phyloP scores from a whole-genome alignment of 1,140 invertebrate species.

The Drepana arcuata region DNA sequence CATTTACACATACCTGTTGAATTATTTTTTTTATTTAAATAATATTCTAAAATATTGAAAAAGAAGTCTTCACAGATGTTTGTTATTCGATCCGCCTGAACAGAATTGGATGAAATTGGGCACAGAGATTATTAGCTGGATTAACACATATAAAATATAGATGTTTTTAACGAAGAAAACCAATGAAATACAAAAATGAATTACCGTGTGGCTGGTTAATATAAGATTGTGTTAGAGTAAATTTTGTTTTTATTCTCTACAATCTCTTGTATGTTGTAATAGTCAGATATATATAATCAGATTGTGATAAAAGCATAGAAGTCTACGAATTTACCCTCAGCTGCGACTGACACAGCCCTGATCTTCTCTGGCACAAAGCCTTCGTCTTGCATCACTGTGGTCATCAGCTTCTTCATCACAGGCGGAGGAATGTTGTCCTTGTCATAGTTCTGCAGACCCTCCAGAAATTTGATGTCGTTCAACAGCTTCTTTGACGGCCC shows the following conservation, averaged over 20 bases:
- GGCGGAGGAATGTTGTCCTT: conserved; percentile 91
- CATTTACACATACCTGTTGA: conserved; percentile 85
- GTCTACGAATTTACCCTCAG: conserved; percentile 78
- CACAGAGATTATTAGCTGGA: no score
- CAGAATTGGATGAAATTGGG: no score
- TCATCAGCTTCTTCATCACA: conserved; percentile 88
- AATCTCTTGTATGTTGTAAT: no score
- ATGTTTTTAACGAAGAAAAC: no score
- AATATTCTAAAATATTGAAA: conserved; percentile 17
- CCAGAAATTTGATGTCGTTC: conserved; percentile 92
- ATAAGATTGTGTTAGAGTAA: no score
- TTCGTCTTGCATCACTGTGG: conserved; percentile 86
- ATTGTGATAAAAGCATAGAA: no score
- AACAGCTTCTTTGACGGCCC: conserved; percentile 91
- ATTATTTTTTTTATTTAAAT: conserved; percentile 24
- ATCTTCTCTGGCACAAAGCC: conserved; percentile 95
- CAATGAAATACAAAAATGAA: no score
- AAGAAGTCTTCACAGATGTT: neutral
- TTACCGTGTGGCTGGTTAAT: no score
- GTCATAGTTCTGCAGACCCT: conserved; percentile 88
- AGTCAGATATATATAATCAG: no score
- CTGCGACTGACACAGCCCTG: conserved; percentile 82
- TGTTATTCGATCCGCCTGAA: no score
- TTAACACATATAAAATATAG: no score
- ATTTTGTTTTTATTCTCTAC: no score